A percentile compares a stretch with the other conserved stretches of the same genome.
Conservation (phyloP, 2,888 invertebrate genomes). For the Tinea pellionella region DNA sequence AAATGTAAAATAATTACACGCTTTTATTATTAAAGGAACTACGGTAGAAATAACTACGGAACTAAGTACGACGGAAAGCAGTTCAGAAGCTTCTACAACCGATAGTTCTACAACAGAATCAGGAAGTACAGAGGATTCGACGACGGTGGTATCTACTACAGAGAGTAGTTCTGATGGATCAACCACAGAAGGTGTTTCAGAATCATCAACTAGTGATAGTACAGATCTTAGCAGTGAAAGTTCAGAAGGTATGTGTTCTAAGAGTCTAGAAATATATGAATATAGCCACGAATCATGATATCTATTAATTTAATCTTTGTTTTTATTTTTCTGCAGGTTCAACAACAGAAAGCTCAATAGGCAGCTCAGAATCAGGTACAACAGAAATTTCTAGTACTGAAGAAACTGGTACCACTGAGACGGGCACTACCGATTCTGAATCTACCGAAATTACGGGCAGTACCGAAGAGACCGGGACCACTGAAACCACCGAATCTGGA, state of each 20-base stretch:
- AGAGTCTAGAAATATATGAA: neutral
- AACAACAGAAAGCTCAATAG: slow-evolving; percentile 16
- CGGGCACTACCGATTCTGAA: slow-evolving; percentile 18
- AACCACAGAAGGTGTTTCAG: slow-evolving; percentile 16
- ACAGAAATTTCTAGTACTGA: slow-evolving; percentile 16
- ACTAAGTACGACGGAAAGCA: neutral
- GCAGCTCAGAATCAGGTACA: slow-evolving; percentile 12
- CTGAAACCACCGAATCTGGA: slow-evolving; percentile 20
- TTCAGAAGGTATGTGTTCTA: neutral
- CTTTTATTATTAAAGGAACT: neutral
- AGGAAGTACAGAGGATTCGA: slow-evolving; percentile 13
- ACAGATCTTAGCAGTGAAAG: slow-evolving; percentile 12
- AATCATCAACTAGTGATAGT: slow-evolving; percentile 13
- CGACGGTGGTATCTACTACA: slow-evolving; percentile 14
- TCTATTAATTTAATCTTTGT: neutral
- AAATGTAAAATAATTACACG: neutral
- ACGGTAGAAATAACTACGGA: neutral
- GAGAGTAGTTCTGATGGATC: neutral
- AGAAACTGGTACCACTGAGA: slow-evolving; percentile 14
- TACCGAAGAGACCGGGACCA: slow-evolving; percentile 13
- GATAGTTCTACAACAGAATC: slow-evolving; percentile 7
- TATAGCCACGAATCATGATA: neutral
- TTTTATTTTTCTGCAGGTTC: slow-evolving; percentile 10
- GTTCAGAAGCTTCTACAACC: neutral
- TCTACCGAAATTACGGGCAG: slow-evolving; percentile 16